phyloP scores from a whole-genome alignment of 2,797 vertebrate genomes.

The Leuciscus waleckii region DNA sequence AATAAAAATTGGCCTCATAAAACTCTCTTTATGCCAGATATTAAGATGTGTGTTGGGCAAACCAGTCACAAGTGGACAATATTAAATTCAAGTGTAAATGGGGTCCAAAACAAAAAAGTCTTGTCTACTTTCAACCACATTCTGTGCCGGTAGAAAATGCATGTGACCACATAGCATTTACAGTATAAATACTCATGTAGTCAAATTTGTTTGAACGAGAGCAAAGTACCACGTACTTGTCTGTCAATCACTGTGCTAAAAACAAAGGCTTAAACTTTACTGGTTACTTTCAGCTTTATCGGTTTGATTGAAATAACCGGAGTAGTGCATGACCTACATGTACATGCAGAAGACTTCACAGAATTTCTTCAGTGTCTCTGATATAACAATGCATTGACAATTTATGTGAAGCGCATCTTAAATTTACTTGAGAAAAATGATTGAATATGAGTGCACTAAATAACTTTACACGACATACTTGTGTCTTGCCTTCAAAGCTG shows the following conservation, averaged over 20 bases:
- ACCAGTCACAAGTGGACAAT: neutral
- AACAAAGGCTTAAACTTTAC: neutral
- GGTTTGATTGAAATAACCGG: no score
- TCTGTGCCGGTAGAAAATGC: neutral
- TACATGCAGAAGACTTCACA: neutral
- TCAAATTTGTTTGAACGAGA: neutral
- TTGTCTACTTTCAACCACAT: neutral
- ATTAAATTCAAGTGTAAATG: neutral
- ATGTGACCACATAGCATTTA: neutral
- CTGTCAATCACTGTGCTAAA: neutral
- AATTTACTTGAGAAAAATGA: no score
- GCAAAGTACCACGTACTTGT: neutral
- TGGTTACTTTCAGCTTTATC: neutral
- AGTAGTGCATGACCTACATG: neutral
- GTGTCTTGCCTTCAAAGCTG: no score
- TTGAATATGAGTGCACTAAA: neutral
- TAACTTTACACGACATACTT: no score
- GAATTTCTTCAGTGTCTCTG: neutral
- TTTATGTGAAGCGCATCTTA: neutral
- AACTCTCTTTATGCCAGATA: neutral
- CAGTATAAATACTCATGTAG: neutral
- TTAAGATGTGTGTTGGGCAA: neutral
- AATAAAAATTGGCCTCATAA: no score
- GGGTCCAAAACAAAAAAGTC: neutral
- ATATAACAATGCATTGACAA: neutral